These are phyloP conservation scores for Clavelina lepadiformis DNA, from an alignment of 23 tunicate genomes.

Conservation along the genomic window DNA sequence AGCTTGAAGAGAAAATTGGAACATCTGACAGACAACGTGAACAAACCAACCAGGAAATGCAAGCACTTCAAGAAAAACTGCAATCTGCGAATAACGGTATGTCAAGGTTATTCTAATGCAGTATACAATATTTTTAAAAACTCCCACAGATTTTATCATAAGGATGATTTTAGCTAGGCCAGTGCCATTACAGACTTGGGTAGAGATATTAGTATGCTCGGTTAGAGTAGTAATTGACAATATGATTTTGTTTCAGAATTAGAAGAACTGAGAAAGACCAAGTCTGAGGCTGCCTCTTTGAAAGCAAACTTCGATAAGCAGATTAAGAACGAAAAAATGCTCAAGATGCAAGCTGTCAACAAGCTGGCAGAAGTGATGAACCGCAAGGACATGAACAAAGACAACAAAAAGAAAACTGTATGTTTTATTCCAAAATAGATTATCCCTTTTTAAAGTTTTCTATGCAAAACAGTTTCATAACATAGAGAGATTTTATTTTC, in stretches of 20 bases:
- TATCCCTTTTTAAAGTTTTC: too few relatives aligned
- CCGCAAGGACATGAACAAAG: constrained; percentile 67
- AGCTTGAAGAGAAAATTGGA: constrained; percentile 37
- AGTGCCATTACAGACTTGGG: too few relatives aligned
- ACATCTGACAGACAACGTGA: constrained; percentile 6
- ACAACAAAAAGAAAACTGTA: constrained; percentile 49
- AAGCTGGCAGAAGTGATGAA: constrained; percentile 95
- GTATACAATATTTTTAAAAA: too few relatives aligned
- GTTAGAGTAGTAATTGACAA: background rate
- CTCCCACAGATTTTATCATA: too few relatives aligned
- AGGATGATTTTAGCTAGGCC: too few relatives aligned
- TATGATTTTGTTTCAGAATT: constrained; percentile 18
- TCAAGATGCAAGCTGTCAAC: constrained; percentile 89
- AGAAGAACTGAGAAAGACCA: constrained; percentile 29
- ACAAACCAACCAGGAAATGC: constrained; percentile 10
- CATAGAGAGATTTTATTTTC: too few relatives aligned
- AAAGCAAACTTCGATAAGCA: constrained; percentile 48
- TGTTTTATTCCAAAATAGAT: too few relatives aligned
- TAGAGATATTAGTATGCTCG: too few relatives aligned
- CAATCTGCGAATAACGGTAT: constrained; percentile 20
- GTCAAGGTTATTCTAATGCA: too few relatives aligned
- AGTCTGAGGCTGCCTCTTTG: constrained; percentile 25
- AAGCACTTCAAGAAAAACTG: constrained; percentile 7
- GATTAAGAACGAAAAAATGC: constrained; percentile 63
- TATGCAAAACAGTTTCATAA: too few relatives aligned